These are phyloP conservation scores for Buphagus erythrorhynchus DNA, from an alignment of 2,797 vertebrate genomes.

Conservation along the genomic window DNA sequence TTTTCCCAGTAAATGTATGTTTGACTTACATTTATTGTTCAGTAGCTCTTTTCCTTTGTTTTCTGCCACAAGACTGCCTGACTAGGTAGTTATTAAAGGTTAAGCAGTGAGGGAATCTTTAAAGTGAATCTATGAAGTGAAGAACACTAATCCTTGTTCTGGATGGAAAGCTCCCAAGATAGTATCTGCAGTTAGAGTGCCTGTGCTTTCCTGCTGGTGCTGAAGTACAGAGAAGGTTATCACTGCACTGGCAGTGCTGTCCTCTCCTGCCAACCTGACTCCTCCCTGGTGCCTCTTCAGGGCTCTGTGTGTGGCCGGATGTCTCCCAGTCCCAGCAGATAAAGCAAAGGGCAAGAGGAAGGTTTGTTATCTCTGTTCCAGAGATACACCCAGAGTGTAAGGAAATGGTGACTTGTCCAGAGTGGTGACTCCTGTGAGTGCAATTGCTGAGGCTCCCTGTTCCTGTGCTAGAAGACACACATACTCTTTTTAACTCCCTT, in stretches of 20 bases:
- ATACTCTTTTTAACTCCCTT: neutral
- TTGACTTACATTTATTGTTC: neutral
- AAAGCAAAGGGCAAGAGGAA: neutral
- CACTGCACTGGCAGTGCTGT: neutral
- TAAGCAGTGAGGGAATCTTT: neutral
- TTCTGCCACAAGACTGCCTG: neutral
- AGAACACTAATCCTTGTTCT: neutral
- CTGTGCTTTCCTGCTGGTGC: neutral
- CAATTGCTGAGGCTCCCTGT: neutral
- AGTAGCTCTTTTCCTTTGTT: neutral
- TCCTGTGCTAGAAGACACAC: neutral
- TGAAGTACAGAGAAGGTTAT: neutral
- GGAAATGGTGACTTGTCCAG: neutral
- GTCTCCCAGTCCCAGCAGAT: neutral
- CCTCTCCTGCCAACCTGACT: neutral
- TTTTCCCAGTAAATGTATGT: neutral
- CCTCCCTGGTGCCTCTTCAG: neutral
- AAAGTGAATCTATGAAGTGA: neutral
- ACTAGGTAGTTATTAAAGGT: neutral
- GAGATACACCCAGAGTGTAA: neutral
- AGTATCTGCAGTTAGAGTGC: neutral
- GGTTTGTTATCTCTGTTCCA: neutral
- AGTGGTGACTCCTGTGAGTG: neutral
- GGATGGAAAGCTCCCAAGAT: neutral
- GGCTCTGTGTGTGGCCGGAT: neutral